These are phyloP conservation scores for Melanogrammus aeglefinus DNA, from an alignment of 2,797 vertebrate species.

Conservation along the genomic window DNA sequence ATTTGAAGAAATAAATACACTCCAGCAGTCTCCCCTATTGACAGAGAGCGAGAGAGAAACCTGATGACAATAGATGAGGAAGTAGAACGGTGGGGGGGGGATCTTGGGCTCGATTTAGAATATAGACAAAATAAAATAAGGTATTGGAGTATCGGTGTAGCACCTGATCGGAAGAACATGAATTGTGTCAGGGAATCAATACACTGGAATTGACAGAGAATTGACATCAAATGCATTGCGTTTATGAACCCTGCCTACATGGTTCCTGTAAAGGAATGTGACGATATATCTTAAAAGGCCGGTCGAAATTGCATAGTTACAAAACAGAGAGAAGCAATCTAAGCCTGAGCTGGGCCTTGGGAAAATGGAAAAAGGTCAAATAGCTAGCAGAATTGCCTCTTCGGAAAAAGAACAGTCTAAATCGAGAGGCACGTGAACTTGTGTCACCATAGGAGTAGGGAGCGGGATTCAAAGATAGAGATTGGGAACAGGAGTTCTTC, in stretches of 20 bases:
- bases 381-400: constrained; percentile 74
- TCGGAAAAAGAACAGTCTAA: constrained; percentile 68
- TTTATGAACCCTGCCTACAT: constrained; percentile 65
- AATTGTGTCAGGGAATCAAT: constrained; percentile 61
- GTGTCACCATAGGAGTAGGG: constrained; percentile 61
- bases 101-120: neutral
- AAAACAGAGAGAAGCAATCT: constrained; percentile 73
- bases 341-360: constrained; percentile 76
- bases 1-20: constrained; percentile 82
- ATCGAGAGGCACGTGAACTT: constrained; percentile 71
- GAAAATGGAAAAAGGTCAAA: constrained; percentile 80
- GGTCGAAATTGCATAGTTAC: constrained; percentile 71
- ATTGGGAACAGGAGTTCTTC: constrained; percentile 54
- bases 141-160: constrained; percentile 54
- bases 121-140: constrained; percentile 34
- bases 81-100: constrained; percentile 36
- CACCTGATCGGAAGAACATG: constrained; percentile 59
- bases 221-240: constrained; percentile 68
- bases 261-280: constrained; percentile 72
- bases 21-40: constrained; percentile 63
- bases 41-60: constrained; percentile 25
- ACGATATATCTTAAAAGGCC: constrained; percentile 74
- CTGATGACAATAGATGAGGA: constrained; percentile 39
- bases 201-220: constrained; percentile 60
- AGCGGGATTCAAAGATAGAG: constrained; percentile 53